Evolutionary conservation across 2,888 invertebrate genomes (phyloP).

Genomic region (Gastrophysa polygoni): DNA sequence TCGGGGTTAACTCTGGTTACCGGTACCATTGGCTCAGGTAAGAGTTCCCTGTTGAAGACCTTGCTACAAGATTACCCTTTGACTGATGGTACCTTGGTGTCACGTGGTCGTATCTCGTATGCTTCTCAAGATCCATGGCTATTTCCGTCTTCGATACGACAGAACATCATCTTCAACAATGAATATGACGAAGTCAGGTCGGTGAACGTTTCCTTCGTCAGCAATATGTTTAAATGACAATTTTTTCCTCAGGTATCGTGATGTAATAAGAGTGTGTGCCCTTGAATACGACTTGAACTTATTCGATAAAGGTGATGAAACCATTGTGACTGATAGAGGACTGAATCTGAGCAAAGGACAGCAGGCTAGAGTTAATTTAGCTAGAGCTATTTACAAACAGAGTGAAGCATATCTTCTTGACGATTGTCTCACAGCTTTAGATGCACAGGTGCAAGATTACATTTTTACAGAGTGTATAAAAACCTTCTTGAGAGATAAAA

Average conservation of each 20-base stretch:
- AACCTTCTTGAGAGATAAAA: slow-evolving; percentile 66
- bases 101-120: slow-evolving; percentile 43
- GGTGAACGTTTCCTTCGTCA: background rate
- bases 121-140: slow-evolving; percentile 50
- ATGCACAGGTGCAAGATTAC: slow-evolving; percentile 82
- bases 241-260: slow-evolving; percentile 34
- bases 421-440: slow-evolving; percentile 87
- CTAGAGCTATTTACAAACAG: slow-evolving; percentile 81
- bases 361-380: slow-evolving; percentile 83
- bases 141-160: slow-evolving; percentile 47
- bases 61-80: slow-evolving; percentile 43
- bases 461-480: slow-evolving; percentile 80
- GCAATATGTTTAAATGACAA: too few relatives aligned
- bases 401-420: slow-evolving; percentile 85
- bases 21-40: slow-evolving; percentile 62
- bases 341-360: slow-evolving; percentile 79
- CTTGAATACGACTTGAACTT: slow-evolving; percentile 73
- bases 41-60: slow-evolving; percentile 43
- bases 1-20: slow-evolving; percentile 61
- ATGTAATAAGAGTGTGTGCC: slow-evolving; percentile 67
- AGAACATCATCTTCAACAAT: slow-evolving; percentile 53
- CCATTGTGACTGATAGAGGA: slow-evolving; percentile 78
- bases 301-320: slow-evolving; percentile 78
- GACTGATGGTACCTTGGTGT: slow-evolving; percentile 33
- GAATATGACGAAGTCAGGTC: slow-evolving; percentile 44